Evolutionary conservation across 2,113 vertebrate species (phyloP).

Genomic region (Odocoileus hemionus): DNA sequence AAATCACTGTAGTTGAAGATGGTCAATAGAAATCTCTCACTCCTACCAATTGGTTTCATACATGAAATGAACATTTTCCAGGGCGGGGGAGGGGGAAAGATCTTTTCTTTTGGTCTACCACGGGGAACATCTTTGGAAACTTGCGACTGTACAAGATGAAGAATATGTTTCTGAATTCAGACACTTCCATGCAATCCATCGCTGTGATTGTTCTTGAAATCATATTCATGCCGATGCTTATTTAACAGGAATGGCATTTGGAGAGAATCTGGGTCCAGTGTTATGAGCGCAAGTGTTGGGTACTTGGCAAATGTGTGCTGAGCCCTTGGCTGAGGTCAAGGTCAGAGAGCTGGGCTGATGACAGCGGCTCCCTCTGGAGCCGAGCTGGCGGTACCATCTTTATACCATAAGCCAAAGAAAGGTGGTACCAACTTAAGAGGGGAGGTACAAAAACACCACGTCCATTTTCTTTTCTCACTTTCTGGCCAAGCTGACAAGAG

Average conservation of each 20-base stretch:
- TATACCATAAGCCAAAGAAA: neutral
- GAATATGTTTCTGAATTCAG: neutral
- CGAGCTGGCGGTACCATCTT: fast-evolving
- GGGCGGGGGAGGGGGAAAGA: neutral
- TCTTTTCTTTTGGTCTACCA: neutral
- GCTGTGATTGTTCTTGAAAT: neutral
- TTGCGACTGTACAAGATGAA: neutral
- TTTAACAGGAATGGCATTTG: neutral
- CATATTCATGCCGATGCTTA: fast-evolving
- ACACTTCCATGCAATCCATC: neutral
- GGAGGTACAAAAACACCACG: neutral
- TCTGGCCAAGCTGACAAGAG: neutral
- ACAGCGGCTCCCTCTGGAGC: too few relatives aligned
- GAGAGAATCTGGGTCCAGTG: neutral
- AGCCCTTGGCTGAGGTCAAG: neutral
- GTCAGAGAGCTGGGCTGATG: fast-evolving
- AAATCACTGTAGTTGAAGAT: conserved; percentile 11
- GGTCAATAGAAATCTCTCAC: conserved; percentile 39
- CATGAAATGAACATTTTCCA: conserved; percentile 7
- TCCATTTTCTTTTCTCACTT: neutral
- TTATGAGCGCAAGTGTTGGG: neutral
- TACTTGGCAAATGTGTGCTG: neutral
- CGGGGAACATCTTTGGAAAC: neutral
- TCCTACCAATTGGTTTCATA: conserved; percentile 22
- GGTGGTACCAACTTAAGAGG: neutral